Conservation (phyloP, 2,113 vertebrate species). For the Anarhynchus alexandrinus region DNA sequence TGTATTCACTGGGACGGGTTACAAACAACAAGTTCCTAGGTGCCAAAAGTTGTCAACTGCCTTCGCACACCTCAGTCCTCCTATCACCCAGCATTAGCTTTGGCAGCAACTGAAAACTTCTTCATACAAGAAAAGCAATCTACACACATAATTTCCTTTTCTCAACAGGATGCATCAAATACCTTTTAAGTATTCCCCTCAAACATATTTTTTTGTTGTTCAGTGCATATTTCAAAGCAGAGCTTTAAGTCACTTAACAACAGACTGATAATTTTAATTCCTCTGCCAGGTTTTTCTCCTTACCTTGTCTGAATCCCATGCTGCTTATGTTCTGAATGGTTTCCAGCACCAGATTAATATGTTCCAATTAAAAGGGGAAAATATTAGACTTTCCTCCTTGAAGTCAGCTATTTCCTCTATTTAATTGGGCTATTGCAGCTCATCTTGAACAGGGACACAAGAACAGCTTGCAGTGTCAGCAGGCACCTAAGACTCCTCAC, state of each 20-base stretch:
- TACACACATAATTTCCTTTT: neutral
- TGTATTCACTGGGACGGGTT: neutral
- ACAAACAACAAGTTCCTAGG: neutral
- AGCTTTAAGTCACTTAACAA: neutral
- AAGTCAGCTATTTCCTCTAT: constrained; percentile 13
- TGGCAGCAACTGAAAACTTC: neutral
- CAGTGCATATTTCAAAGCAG: neutral
- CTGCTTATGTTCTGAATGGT: neutral
- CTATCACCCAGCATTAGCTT: neutral
- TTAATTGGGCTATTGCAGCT: constrained; percentile 32
- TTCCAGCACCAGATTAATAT: neutral
- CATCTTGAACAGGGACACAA: neutral
- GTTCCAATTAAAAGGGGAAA: constrained; percentile 11
- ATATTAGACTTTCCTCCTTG: neutral
- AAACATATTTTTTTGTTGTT: neutral
- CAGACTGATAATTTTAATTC: neutral
- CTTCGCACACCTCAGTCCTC: neutral
- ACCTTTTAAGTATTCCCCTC: neutral
- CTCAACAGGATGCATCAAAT: neutral
- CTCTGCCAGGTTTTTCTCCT: neutral
- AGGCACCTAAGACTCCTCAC: neutral
- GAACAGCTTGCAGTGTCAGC: neutral
- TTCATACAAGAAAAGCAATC: neutral
- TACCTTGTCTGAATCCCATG: neutral
- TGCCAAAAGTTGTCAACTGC: neutral